Evolutionary conservation across 2,888 invertebrate species (phyloP).

Genomic region (Torymus texanus): DNA sequence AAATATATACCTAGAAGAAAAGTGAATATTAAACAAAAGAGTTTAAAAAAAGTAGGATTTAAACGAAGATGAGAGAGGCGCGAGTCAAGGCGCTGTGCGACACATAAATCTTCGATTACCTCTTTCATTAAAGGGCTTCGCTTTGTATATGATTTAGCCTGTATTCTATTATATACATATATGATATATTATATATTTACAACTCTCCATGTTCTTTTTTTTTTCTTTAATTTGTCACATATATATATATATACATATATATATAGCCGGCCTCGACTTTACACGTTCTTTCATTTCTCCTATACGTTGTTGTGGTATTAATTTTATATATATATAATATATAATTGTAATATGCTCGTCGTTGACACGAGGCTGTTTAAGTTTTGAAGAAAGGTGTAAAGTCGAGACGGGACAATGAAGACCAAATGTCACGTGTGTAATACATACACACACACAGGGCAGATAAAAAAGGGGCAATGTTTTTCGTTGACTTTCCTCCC

Average conservation of each 20-base stretch:
- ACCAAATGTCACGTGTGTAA: slow-evolving; percentile 39
- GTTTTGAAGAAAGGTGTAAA: slow-evolving; percentile 41
- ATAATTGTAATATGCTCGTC: slow-evolving; percentile 7
- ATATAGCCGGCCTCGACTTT: slow-evolving; percentile 42
- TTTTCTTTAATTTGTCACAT: background rate
- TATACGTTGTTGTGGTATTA: slow-evolving; percentile 32
- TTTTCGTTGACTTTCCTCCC: slow-evolving; percentile 22
- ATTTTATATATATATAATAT: slow-evolving; percentile 15
- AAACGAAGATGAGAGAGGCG: slow-evolving; percentile 43
- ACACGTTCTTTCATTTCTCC: slow-evolving; percentile 10
- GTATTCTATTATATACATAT: slow-evolving; percentile 42
- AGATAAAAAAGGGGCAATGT: slow-evolving; percentile 30
- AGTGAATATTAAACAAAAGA: slow-evolving; percentile 7
- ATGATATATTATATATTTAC: no score
- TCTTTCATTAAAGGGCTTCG: slow-evolving; percentile 47
- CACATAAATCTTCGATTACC: slow-evolving; percentile 10
- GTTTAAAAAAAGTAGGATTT: slow-evolving; percentile 16
- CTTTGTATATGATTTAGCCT: slow-evolving; percentile 28
- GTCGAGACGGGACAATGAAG: slow-evolving; percentile 36
- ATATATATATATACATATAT: no score
- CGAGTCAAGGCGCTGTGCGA: slow-evolving; percentile 48
- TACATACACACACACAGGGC: slow-evolving; percentile 27
- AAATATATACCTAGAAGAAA: slow-evolving; percentile 14
- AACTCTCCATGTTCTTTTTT: background rate
- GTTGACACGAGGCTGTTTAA: slow-evolving; percentile 5